phyloP scores from a whole-genome alignment of 2,888 invertebrate genomes.

The Prosopocoilus inquinatus region DNA sequence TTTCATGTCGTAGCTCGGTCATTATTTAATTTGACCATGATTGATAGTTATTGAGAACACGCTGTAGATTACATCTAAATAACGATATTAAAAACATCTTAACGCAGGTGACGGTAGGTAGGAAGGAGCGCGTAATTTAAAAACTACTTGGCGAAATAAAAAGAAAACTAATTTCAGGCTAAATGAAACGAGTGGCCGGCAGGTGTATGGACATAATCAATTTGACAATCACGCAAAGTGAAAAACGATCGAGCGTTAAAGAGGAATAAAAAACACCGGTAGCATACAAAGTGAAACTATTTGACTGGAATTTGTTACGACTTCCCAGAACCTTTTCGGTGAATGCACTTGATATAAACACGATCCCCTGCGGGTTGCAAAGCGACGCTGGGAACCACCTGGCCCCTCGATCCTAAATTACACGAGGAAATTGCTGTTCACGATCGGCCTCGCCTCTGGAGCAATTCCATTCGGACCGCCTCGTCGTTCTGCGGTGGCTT shows the following conservation, averaged over 20 bases:
- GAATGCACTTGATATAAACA: conserved; percentile 43
- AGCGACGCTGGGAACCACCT: conserved; percentile 30
- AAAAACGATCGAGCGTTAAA: conserved; percentile 1
- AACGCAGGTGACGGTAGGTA: not conserved
- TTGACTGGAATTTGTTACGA: conserved; percentile 39
- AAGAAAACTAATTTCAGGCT: not conserved
- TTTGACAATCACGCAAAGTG: conserved; percentile 8
- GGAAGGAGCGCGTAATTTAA: not conserved
- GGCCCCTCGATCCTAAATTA: conserved; percentile 40
- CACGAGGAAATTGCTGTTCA: conserved; percentile 45
- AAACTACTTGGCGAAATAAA: not conserved
- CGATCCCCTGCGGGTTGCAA: conserved; percentile 37
- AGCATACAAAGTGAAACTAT: conserved; percentile 24
- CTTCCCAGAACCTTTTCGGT: conserved; percentile 38
- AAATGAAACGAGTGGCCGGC: conserved; percentile 1
- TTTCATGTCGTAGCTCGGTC: too few species aligned
- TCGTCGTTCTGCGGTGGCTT: conserved; percentile 38
- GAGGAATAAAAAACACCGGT: not conserved
- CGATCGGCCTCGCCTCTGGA: conserved; percentile 37
- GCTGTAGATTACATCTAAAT: not conserved
- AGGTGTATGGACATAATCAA: conserved; percentile 5
- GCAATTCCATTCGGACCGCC: conserved; percentile 41
- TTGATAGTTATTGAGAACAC: too few species aligned
- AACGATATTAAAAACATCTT: not conserved
- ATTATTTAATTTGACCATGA: too few species aligned